Evolutionary conservation across 2,797 vertebrate species (phyloP).

Genomic region (Lepus oiostolus): DNA sequence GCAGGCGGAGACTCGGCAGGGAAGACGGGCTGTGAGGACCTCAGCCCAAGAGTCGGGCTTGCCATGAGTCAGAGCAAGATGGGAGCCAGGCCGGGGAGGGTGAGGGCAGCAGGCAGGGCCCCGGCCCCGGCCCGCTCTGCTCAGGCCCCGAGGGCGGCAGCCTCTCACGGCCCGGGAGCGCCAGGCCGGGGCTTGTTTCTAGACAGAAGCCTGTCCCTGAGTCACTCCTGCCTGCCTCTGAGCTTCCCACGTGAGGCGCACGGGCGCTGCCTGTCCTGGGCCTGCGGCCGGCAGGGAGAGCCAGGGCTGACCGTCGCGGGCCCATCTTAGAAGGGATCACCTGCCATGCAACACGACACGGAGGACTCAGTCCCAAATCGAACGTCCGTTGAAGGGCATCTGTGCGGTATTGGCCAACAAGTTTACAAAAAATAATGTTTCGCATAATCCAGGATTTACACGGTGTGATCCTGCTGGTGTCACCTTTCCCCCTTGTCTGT

Average conservation of each 20-base stretch:
- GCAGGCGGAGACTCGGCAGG: background rate
- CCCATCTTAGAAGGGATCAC: background rate
- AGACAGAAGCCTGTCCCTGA: background rate
- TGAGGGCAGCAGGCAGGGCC: background rate
- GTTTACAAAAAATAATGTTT: slow-evolving; percentile 61
- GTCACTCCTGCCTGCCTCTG: background rate
- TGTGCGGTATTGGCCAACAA: slow-evolving; percentile 79
- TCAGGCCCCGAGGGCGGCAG: background rate
- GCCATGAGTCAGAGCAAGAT: background rate
- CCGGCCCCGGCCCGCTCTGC: rapidly evolving
- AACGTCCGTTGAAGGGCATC: background rate
- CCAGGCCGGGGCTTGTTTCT: background rate
- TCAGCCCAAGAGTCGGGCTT: rapidly evolving
- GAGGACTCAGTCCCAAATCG: slow-evolving; percentile 49
- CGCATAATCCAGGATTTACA: slow-evolving; percentile 79
- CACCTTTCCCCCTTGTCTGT: slow-evolving; percentile 84
- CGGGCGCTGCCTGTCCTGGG: no score
- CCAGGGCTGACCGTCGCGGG: background rate
- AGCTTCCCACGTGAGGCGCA: background rate
- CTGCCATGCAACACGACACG: slow-evolving; percentile 66
- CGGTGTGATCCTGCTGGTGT: slow-evolving; percentile 76
- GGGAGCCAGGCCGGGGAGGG: background rate
- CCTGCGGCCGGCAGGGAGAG: no score
- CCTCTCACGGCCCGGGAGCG: no score
- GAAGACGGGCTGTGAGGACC: background rate